Percentiles rank a stretch among this genome's conserved stretches.
These are phyloP conservation scores for Andricus curvator DNA, from an alignment of 2,888 invertebrate species.

Conservation along the genomic window DNA sequence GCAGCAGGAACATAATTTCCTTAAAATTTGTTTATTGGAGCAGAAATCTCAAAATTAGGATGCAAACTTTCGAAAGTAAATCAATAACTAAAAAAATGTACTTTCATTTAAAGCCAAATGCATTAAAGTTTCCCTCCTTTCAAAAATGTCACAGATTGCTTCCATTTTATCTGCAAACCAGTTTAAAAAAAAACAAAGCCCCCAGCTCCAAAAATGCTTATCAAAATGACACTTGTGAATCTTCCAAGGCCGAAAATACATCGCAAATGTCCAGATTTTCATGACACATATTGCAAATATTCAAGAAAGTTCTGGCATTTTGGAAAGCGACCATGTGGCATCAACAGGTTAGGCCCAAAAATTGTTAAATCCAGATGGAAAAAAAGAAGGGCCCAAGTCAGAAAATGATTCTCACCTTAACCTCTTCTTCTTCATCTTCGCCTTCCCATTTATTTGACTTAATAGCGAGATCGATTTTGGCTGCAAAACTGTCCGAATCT, in stretches of 20 bases:
- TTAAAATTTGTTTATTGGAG: no score
- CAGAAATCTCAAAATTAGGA: neutral
- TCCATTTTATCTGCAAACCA: neutral
- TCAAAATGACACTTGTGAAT: neutral
- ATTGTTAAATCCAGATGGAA: neutral
- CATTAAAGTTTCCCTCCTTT: neutral
- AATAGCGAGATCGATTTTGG: slow-evolving; percentile 82
- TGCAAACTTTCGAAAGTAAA: neutral
- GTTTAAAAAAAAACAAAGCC: neutral
- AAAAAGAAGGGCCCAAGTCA: neutral
- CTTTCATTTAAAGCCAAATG: neutral
- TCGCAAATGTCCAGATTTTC: neutral
- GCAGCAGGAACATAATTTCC: no score
- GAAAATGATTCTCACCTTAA: slow-evolving; percentile 83
- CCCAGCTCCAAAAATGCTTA: neutral
- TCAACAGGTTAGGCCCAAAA: slow-evolving; percentile 62
- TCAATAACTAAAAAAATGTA: neutral
- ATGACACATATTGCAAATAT: neutral
- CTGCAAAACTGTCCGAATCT: slow-evolving; percentile 88
- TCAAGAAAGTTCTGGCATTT: slow-evolving; percentile 19
- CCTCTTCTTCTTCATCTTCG: slow-evolving; percentile 92
- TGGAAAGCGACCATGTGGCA: slow-evolving; percentile 63
- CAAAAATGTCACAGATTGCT: slow-evolving; percentile 1
- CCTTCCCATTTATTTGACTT: slow-evolving; percentile 91
- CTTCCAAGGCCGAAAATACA: neutral